Base-by-base conservation (phyloP, 2,797 vertebrate species). In the Protonibea diacanthus region DNA sequence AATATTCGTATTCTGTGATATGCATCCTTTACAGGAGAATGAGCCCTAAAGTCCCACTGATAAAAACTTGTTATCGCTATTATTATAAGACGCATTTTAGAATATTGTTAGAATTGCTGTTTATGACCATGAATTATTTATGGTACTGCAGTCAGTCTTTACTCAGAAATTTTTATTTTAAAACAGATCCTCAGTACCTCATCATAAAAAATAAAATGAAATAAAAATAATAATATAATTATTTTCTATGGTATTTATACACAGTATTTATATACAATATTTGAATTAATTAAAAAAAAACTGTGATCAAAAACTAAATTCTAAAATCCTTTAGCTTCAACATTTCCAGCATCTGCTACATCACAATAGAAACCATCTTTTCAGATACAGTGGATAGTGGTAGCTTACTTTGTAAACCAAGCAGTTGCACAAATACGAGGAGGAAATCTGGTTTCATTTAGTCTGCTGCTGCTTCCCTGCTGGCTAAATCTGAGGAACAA, bases 1-100 rank as follows among this genome's bases (percentile, higher is more conserved):
- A 94, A 95, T 95, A 94, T 93, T 94, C 86, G 90, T 85, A 84
- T 89, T 82, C 71, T 64, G 73, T 74, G 80, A 88, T 76, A 79
- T 85, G 84, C 77, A 77, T 89, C 79, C 77, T 85, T 84, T 82
- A 76, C 56, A 78, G 71, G 71, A 89, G 63, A 71, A 61, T 38
- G 42, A 56, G 53, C 68, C 84, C 60, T 59, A 55, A 73, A 79
- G 71, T 83, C 72, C 6, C 7, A 14, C 63, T 77, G 82, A 89
- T 86, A 89, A 84, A 90, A 88, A 71, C 74, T 56, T 90, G 74
- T 83, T 87, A 81, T 67, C 45, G 3, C 62, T 78, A 40, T 78
- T 82, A 82, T 67, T 74, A 80, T 65, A 38, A 58, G 55, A 20
- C 59, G 33, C 68, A 60, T 88, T 89, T 74, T 51, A 49, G 3